Conservation (phyloP, 2,113 vertebrate species). For the Ophiodon elongatus region DNA sequence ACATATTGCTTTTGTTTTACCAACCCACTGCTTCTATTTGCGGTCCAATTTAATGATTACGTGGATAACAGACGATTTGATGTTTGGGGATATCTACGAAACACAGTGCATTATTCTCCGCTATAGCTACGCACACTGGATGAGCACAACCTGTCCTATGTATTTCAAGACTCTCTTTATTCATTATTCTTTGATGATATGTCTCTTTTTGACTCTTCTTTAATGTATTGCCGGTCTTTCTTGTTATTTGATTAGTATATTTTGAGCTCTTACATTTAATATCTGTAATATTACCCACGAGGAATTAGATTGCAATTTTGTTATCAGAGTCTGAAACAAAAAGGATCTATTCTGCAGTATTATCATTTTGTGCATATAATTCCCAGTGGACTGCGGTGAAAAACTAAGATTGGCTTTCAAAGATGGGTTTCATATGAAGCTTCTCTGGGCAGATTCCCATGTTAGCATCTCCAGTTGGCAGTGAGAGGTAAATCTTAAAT, state of each 20-base stretch:
- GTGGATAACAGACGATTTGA: too few species aligned
- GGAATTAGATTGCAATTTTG: not conserved
- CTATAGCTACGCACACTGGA: too few species aligned
- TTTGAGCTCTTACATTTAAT: not conserved
- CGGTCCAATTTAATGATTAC: too few species aligned
- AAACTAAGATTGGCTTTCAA: not conserved
- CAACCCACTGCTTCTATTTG: too few species aligned
- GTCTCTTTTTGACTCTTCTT: not conserved
- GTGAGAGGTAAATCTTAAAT: constrained; percentile 5
- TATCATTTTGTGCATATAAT: not conserved
- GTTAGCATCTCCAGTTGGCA: constrained; percentile 25
- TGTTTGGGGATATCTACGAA: too few species aligned
- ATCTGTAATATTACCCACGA: not conserved
- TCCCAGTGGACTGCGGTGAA: not conserved
- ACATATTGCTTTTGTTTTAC: too few species aligned
- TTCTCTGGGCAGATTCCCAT: constrained; percentile 19
- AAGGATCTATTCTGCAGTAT: not conserved
- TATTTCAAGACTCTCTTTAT: not conserved
- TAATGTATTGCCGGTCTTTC: too few species aligned
- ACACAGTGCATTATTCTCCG: too few species aligned
- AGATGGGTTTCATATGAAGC: not conserved
- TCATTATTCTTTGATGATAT: not conserved
- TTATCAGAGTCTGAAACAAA: not conserved
- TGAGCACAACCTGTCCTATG: too few species aligned
- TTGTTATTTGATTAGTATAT: not conserved